These are phyloP conservation scores for Synodontis membranacea DNA, from an alignment of 2,113 vertebrate species.

Conservation along the genomic window DNA sequence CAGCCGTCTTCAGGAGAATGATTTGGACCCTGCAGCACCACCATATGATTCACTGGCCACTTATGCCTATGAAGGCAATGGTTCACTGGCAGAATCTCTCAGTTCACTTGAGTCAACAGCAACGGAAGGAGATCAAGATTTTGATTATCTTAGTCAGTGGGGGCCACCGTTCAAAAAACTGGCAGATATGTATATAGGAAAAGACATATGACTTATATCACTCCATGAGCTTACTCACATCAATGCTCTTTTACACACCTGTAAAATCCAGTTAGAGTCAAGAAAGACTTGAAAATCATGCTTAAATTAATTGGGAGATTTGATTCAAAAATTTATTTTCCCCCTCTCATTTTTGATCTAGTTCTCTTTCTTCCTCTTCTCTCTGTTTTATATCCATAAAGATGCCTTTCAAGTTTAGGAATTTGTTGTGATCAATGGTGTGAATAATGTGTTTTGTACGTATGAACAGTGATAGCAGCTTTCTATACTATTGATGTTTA, in stretches of 20 bases:
- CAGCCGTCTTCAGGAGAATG: conserved; percentile 90
- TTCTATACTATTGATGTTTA: conserved; percentile 80
- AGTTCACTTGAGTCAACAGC: conserved; percentile 91
- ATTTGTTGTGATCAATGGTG: conserved; percentile 76
- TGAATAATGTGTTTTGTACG: conserved; percentile 81
- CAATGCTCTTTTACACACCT: conserved; percentile 33
- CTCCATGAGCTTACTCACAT: conserved; percentile 1
- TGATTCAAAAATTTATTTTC: conserved; percentile 33
- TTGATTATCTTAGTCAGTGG: conserved; percentile 95
- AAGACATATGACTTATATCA: conserved; percentile 74
- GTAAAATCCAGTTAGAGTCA: conserved; percentile 45
- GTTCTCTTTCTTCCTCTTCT: conserved; percentile 55
- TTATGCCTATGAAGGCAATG: conserved; percentile 93
- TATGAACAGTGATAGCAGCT: conserved; percentile 75
- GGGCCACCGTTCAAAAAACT: conserved; percentile 94
- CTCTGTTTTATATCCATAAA: conserved; percentile 74
- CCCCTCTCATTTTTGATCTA: conserved; percentile 17
- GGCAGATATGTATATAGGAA: conserved; percentile 96
- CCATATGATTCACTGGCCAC: conserved; percentile 97
- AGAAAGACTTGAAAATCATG: conserved; percentile 49
- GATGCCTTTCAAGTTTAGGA: conserved; percentile 79
- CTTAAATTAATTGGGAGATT: conserved; percentile 41
- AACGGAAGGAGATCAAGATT: conserved; percentile 93
- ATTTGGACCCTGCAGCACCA: conserved; percentile 87
- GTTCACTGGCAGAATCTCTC: conserved; percentile 91